A percentile compares a stretch with the other conserved stretches of the same genome.
Evolutionary conservation across 2,797 vertebrate species (phyloP).

Genomic region (Darevskia mixta): DNA sequence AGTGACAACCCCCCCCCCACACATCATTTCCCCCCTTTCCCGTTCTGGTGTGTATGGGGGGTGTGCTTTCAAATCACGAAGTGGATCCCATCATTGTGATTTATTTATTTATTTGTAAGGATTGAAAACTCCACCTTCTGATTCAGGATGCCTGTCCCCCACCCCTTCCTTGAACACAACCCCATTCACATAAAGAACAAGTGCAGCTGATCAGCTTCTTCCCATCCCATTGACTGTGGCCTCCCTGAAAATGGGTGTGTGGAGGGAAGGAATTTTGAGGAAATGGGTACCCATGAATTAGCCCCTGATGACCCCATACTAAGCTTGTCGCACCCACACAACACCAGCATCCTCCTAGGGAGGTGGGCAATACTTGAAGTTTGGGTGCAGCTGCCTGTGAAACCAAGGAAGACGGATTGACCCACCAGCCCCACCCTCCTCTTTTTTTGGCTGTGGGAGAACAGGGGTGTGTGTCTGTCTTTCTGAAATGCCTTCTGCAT

Average conservation of each 20-base stretch:
- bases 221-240: neutral
- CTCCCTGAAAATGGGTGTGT: neutral
- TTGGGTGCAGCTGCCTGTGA: neutral
- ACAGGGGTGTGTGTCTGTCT: no score
- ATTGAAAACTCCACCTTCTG: neutral
- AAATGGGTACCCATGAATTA: neutral
- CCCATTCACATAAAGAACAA: no score
- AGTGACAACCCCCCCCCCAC: neutral
- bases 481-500: no score
- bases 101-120: conserved; percentile 18
- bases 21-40: neutral
- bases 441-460: neutral
- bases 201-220: no score
- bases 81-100: neutral
- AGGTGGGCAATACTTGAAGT: no score
- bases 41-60: no score
- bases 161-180: neutral
- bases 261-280: neutral
- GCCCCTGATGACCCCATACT: no score
- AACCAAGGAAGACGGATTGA: neutral
- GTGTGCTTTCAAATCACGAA: neutral
- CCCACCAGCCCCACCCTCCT: neutral
- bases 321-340: neutral
- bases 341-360: neutral
- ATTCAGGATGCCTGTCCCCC: neutral